Conservation (phyloP, 2,797 vertebrate species). For the Hoplostethus atlanticus region DNA sequence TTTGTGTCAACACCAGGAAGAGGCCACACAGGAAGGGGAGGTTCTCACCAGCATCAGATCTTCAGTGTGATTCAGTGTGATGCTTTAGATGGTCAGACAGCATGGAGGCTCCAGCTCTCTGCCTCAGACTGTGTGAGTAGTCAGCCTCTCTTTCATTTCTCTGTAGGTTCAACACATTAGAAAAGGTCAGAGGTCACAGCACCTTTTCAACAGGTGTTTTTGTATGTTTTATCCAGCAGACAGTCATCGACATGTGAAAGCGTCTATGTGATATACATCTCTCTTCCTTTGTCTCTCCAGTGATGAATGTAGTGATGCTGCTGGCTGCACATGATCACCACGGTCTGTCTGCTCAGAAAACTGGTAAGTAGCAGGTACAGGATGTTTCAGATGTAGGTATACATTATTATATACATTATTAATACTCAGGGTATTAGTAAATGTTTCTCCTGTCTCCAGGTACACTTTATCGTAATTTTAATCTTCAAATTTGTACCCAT, state of each 20-base stretch:
- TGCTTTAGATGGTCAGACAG: background rate
- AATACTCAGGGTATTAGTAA: too few relatives aligned
- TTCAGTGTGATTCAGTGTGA: background rate
- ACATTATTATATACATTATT: too few relatives aligned
- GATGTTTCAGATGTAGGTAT: too few relatives aligned
- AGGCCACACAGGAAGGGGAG: conserved; percentile 15
- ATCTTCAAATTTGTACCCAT: too few relatives aligned
- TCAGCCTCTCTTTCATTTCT: background rate
- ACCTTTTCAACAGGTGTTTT: too few relatives aligned
- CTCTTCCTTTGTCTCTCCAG: background rate
- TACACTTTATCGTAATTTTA: too few relatives aligned
- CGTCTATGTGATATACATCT: background rate
- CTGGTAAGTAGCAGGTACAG: conserved; percentile 11
- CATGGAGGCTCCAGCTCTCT: conserved; percentile 18
- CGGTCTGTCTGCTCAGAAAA: background rate
- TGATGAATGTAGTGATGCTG: background rate
- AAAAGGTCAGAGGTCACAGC: too few relatives aligned
- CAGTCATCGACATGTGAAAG: background rate
- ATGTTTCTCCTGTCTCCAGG: too few relatives aligned
- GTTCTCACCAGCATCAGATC: background rate
- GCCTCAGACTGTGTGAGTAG: conserved; percentile 15
- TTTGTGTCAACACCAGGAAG: background rate
- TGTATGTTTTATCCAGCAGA: too few relatives aligned
- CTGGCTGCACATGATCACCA: background rate
- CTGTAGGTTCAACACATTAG: too few relatives aligned